Conservation (phyloP, 2,888 invertebrate species). For the Petrolisthes cinctipes region DNA sequence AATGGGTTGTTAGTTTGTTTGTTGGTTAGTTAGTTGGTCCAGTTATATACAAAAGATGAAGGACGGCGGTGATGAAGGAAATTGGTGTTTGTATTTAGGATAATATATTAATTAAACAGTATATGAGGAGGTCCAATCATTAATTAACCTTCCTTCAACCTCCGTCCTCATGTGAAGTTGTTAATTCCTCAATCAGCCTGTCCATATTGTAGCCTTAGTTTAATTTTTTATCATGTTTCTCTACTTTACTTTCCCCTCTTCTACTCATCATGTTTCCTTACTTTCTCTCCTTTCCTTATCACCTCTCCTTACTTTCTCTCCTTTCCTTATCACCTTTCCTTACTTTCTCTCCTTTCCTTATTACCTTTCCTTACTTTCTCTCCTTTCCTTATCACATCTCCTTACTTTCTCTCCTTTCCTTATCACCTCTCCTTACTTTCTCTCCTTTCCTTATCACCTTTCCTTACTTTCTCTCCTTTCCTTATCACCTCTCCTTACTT, state of each 20-base stretch:
- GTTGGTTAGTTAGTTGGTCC: no score
- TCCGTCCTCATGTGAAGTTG: no score
- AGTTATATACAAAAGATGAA: no score
- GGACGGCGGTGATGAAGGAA: no score
- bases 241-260: background rate
- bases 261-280: background rate
- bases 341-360: background rate
- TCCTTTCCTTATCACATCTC: background rate
- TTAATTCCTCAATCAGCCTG: no score
- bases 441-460: background rate
- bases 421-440: background rate
- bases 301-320: background rate
- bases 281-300: background rate
- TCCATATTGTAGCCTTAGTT: background rate
- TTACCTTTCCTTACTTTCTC: background rate
- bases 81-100: no score
- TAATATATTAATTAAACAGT: no score
- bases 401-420: background rate
- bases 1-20: no score
- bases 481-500: no score
- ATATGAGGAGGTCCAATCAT: no score
- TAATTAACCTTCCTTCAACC: no score
- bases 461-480: no score
- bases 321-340: background rate
- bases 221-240: background rate